Base-by-base conservation (phyloP, 2,888 invertebrate species). In the Calephelis perditalis region DNA sequence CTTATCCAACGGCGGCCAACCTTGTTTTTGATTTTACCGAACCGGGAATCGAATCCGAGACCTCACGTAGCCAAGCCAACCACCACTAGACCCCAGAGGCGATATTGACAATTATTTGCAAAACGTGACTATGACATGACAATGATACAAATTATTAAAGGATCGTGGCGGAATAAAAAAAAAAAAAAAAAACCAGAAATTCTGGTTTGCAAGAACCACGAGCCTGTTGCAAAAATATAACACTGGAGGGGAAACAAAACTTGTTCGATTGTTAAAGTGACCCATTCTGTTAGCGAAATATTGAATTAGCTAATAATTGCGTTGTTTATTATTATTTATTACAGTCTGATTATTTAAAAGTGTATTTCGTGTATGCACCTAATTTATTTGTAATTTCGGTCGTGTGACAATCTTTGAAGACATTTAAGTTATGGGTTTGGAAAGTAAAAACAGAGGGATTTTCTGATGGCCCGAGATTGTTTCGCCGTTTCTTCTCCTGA, bases 301-400 rank as follows among this genome's bases (percentile, higher is more conserved):
- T 81, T 83, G 81, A 85, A 87, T 87, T 80, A 81, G 76, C 72
- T 78, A 79, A 81, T 86, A 86, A 86, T 86, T 85, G 79, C 67
- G 67, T 70, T 71, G 70, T 72, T 70, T 52, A 52, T 52, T 65
- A 77, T 71, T 70, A 70, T 79, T 78, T 78, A 78, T 78, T 77
- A 74, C 70, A 60, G 54, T 54, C 65, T 56, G 46, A 7, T 59
- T 43, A n/a, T 47, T 59, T 36, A 65, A 62, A 70, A 69, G 69
- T 71, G 69, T 71, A 43, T 45, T 60, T 60, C 36, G 43, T 49
- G 49, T 57, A 47, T 57, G 60, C 43, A 47, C 26, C 35, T 40
- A 40, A 40, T 40, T 40, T 40, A 40, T 40, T 40, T 40, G 40
- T 6, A 40, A 40, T 40, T 40, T 40, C 40, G 40, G 40, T 40